These are phyloP conservation scores for Etheostoma perlongum DNA, from an alignment of 2,797 vertebrate genomes.

Conservation along the genomic window DNA sequence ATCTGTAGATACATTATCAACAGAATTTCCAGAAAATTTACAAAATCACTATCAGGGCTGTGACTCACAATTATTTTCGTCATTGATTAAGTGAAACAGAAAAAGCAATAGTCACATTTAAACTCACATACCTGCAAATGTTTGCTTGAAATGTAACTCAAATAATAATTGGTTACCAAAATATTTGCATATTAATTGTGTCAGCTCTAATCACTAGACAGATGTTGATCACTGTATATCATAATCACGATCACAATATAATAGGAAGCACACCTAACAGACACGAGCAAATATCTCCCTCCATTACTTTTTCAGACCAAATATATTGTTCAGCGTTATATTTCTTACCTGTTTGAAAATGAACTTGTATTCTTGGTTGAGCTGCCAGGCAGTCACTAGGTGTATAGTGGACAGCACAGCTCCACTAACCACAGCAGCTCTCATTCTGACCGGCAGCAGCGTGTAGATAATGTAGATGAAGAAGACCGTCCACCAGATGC, in stretches of 20 bases:
- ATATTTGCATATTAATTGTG: not conserved
- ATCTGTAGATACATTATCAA: not conserved
- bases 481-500: constrained; percentile 96
- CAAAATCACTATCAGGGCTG: not conserved
- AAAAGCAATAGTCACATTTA: not conserved
- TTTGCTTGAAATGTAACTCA: constrained; percentile 6
- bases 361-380: constrained; percentile 87
- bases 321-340: not conserved
- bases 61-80: not conserved
- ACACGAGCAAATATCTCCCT: not conserved
- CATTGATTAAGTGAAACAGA: not conserved
- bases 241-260: not conserved
- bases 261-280: not conserved
- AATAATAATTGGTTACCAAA: not conserved
- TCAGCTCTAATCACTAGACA: not conserved
- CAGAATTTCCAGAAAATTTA: not conserved
- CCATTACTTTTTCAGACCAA: not conserved
- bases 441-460: constrained; percentile 95
- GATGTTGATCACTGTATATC: not conserved
- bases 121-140: not conserved
- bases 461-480: constrained; percentile 98
- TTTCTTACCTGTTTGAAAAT: constrained; percentile 90
- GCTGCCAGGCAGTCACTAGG: constrained; percentile 90
- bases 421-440: constrained; percentile 92
- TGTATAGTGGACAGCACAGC: constrained; percentile 89